A percentile compares a stretch with the other conserved stretches of the same genome.
phyloP scores from a whole-genome alignment of 2,888 invertebrate genomes.

The Noctua janthe region DNA sequence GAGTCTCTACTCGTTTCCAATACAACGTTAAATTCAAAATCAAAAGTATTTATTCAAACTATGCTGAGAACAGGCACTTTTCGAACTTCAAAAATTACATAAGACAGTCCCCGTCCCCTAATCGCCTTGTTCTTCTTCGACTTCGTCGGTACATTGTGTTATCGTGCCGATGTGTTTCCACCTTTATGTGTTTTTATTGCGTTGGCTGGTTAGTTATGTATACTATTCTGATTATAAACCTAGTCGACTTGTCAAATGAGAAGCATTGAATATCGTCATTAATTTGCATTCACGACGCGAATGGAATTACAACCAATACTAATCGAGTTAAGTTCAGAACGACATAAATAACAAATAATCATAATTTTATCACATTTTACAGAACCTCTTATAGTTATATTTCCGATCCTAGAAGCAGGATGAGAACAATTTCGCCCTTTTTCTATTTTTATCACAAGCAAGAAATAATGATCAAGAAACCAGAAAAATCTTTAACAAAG shows the following conservation, averaged over 20 bases:
- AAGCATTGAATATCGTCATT: background rate
- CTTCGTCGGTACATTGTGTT: background rate
- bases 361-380: background rate
- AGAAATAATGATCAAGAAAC: background rate
- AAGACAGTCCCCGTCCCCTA: background rate
- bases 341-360: background rate
- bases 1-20: background rate
- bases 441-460: background rate
- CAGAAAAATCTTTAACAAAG: background rate
- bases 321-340: background rate
- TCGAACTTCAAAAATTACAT: background rate
- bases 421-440: background rate
- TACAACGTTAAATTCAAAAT: background rate
- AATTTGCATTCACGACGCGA: background rate
- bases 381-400: background rate
- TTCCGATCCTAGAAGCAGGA: background rate
- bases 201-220: background rate
- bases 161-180: background rate
- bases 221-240: constrained; percentile 1
- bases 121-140: background rate
- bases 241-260: background rate
- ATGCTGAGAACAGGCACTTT: background rate
- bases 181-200: no score
- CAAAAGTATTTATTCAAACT: background rate
- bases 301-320: background rate